phyloP scores from a whole-genome alignment of 2,888 invertebrate genomes.

The Dysmachus trigonus region DNA sequence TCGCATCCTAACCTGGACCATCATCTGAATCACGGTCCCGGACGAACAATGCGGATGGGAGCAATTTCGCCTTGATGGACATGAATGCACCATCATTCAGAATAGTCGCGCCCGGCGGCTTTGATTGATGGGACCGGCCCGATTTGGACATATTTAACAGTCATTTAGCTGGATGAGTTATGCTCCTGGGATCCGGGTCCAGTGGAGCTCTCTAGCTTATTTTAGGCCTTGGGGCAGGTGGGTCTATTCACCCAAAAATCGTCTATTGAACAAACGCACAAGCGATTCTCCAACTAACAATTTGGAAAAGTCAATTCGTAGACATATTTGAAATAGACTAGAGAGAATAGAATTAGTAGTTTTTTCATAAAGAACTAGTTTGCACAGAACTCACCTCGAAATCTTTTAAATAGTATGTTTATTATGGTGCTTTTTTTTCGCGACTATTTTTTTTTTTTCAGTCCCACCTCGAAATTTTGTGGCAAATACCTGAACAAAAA shows the following conservation, averaged over 20 bases:
- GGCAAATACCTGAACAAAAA: no score
- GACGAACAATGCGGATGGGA: constrained; percentile 18
- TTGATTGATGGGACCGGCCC: constrained; percentile 23
- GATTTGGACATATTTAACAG: constrained; percentile 35
- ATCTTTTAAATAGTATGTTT: no score
- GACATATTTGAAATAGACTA: no score
- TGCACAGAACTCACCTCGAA: no score
- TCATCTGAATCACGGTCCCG: constrained; percentile 10
- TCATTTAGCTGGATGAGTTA: constrained; percentile 33
- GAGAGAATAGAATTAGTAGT: no score
- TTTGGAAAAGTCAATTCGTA: background rate
- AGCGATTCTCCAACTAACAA: background rate
- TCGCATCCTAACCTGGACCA: constrained; percentile 30
- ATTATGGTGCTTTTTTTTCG: no score
- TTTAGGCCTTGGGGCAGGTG: background rate
- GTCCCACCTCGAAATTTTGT: no score
- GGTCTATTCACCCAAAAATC: background rate
- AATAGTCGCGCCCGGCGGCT: constrained; percentile 10
- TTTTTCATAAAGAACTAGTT: no score
- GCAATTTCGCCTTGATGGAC: constrained; percentile 8
- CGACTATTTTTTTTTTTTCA: no score
- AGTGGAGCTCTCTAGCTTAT: background rate
- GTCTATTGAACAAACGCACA: background rate
- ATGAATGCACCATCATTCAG: background rate
- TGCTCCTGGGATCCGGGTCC: background rate